phyloP scores from a whole-genome alignment of 2,797 vertebrate genomes.

The Xerus rutilus region DNA sequence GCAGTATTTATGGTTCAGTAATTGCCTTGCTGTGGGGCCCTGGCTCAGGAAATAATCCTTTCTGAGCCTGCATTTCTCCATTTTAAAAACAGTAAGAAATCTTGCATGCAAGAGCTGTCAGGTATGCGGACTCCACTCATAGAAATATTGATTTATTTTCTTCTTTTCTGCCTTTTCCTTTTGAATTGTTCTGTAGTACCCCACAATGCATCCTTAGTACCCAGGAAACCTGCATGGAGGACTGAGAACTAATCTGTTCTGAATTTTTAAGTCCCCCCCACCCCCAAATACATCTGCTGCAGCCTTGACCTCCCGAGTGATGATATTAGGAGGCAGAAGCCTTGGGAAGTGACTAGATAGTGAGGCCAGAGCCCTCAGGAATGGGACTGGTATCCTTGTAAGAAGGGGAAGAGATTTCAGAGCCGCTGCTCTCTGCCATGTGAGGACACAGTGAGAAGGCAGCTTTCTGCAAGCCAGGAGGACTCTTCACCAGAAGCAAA shows the following conservation, averaged over 20 bases:
- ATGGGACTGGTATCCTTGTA: background rate
- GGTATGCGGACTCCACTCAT: background rate
- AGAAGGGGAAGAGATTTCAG: background rate
- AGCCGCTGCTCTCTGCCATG: background rate
- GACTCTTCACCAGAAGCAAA: background rate
- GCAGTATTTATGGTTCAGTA: conserved; percentile 72
- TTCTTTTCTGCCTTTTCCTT: background rate
- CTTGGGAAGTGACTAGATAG: background rate
- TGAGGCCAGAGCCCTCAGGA: background rate
- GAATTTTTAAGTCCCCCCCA: background rate
- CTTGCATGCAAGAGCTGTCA: background rate
- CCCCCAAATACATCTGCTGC: background rate
- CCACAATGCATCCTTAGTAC: background rate
- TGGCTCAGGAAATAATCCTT: conserved; percentile 34
- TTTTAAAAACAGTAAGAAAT: conserved; percentile 40
- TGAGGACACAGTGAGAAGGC: background rate
- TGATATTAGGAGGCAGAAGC: background rate
- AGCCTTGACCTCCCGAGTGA: background rate
- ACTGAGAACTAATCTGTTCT: background rate
- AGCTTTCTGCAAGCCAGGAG: background rate
- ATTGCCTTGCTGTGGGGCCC: conserved; percentile 54
- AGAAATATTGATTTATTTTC: background rate
- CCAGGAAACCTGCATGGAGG: background rate
- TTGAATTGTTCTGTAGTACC: background rate
- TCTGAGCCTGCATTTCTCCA: background rate